A percentile compares a stretch with the other conserved stretches of the same genome.
Conservation (phyloP, 1,140 invertebrate species). For the Tetramorium parvispinum region DNA sequence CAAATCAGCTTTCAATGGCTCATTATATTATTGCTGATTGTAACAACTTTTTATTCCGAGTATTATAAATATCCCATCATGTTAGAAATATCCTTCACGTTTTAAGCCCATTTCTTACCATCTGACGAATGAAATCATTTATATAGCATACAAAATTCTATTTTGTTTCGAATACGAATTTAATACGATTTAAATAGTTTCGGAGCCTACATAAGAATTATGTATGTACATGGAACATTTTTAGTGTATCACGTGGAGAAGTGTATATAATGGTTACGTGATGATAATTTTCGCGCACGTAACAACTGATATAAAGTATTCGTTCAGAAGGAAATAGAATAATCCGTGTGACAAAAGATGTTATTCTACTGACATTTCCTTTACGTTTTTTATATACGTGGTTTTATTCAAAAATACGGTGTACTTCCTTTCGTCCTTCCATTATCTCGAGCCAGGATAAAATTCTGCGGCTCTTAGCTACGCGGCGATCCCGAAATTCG, state of each 20-base stretch:
- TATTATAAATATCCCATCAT: background rate
- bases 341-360: background rate
- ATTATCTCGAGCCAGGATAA: constrained; percentile 47
- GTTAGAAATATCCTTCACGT: background rate
- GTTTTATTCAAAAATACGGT: constrained; percentile 11
- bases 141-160: background rate
- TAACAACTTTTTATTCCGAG: background rate
- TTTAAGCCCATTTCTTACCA: background rate
- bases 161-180: background rate
- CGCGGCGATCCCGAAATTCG: constrained; percentile 65
- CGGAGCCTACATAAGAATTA: background rate
- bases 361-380: background rate
- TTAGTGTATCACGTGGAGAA: background rate
- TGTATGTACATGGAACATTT: background rate
- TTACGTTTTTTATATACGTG: background rate
- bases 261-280: background rate
- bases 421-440: constrained; percentile 10
- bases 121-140: constrained; percentile 4
- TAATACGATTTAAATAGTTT: background rate
- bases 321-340: background rate
- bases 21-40: constrained; percentile 27
- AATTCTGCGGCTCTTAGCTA: constrained; percentile 47
- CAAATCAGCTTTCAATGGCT: constrained; percentile 28
- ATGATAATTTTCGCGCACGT: background rate
- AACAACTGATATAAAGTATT: background rate